Evolutionary conservation across 2,113 vertebrate species (phyloP), one percentile per base, ranked within the genome.

Genomic region (Petroica traversi): DNA sequence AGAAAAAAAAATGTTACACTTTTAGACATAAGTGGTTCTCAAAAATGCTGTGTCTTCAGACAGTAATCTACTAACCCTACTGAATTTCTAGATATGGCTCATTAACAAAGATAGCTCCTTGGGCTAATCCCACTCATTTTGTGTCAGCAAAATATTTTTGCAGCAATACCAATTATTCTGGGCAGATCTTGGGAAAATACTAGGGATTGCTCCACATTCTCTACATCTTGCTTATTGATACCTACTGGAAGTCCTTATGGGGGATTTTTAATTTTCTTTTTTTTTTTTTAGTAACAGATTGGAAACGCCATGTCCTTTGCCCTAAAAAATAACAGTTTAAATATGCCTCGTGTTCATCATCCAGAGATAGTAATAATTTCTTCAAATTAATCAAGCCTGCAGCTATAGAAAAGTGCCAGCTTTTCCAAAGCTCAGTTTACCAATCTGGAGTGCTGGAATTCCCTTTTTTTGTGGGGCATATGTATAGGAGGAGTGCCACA

Each of bases 61-160:
- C 12, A 18, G 34, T 14, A 43, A 79, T 31, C 58, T 85, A 36
- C 33, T 74, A 88, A 95, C 92, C 34, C 54, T 54, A 57, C 67
- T 40, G 58, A 73, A 76, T 88, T 55, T 88, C 24, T 83, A 33
- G 71, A 55, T 85, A 48, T 29, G 51, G 46, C 40, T 95, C 74
- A 79, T 95, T 85, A 80, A 76, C 28, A 76, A 73, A 76, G 75
- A 45, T 77, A 88, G 62, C 7, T 89, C 48, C 63, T 66, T 11
- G 51, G 49, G 43, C 66, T 89, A 79, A 95, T 92, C 87, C 62
- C 6, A 23, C 40, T 88, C 83, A 3, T 19, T 19, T 73, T 20
- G 45, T 64, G 57, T 87, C 81, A 91, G 66, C 74, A 75, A 91
- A 96, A 89, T 69, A 87, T 76, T 92, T 91, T 79, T 91, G 69